Conservation (phyloP, 2,113 vertebrate species). For the Phaethon lepturus region DNA sequence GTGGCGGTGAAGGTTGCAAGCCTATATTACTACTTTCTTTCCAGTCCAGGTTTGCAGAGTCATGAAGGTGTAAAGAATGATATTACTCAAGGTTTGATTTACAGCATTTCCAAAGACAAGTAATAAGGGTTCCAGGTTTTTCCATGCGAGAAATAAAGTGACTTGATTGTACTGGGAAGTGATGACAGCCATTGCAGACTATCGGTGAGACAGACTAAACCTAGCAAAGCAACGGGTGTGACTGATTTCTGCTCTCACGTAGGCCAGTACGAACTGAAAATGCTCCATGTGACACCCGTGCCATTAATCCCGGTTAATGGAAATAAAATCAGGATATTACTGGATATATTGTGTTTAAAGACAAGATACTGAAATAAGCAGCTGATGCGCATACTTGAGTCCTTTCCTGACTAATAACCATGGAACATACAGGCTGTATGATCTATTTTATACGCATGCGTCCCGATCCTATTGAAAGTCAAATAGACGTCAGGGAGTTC, state of each 20-base stretch:
- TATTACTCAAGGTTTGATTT: neutral
- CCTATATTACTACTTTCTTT: neutral
- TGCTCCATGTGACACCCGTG: neutral
- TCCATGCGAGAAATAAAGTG: neutral
- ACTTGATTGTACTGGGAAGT: neutral
- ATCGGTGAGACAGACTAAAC: neutral
- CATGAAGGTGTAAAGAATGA: neutral
- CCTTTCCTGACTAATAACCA: neutral
- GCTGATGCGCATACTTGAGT: neutral
- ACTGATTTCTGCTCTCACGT: neutral
- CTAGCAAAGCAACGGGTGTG: neutral
- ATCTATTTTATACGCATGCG: accelerated
- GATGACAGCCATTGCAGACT: neutral
- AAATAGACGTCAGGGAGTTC: neutral
- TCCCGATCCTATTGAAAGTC: neutral
- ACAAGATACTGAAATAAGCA: neutral
- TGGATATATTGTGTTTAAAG: neutral
- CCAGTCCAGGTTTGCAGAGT: neutral
- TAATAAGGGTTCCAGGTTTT: neutral
- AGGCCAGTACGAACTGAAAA: neutral
- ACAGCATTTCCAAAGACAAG: neutral
- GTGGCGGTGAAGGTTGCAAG: neutral
- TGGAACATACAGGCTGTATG: neutral
- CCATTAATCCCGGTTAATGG: neutral
- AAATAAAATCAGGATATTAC: neutral